Conservation (phyloP, 2,113 vertebrate genomes). For the Ardeotis arabs region DNA sequence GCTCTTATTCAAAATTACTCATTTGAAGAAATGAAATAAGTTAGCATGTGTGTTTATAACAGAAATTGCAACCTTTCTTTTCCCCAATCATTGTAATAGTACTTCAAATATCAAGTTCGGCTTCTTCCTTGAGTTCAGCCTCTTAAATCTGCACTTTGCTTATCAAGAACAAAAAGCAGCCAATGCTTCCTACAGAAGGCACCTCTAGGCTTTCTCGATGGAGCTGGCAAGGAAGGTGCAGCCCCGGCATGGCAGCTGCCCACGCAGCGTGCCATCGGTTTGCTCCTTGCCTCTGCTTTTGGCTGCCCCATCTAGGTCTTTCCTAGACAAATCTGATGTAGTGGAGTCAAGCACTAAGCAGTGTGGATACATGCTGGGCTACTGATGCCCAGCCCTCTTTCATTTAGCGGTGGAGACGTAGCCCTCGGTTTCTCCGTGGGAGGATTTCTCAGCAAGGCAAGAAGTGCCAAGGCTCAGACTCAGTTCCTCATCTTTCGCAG, state of each 20-base stretch:
- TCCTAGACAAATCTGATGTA: neutral
- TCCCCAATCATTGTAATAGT: constrained; percentile 77
- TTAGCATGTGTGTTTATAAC: constrained; percentile 84
- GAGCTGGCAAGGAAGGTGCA: fast-evolving
- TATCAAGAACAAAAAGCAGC: neutral
- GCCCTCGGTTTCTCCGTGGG: fast-evolving
- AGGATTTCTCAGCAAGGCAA: neutral
- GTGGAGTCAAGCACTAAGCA: neutral
- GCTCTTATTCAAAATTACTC: neutral
- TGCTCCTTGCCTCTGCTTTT: neutral
- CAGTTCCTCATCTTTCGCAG: neutral
- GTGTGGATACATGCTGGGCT: neutral
- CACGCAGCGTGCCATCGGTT: fast-evolving
- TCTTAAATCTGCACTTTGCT: neutral
- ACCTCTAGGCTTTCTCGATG: neutral
- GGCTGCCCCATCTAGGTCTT: neutral
- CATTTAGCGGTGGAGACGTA: fast-evolving
- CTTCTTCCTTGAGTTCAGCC: neutral
- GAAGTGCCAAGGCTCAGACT: neutral
- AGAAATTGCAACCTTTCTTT: constrained; percentile 83
- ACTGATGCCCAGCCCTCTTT: neutral
- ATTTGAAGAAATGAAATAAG: constrained; percentile 85
- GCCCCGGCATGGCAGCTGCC: fast-evolving
- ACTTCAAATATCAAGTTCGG: neutral
- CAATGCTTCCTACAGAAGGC: neutral